These are phyloP conservation scores for Heliothis subflexa DNA, from an alignment of 1,140 invertebrate species.

Conservation along the genomic window DNA sequence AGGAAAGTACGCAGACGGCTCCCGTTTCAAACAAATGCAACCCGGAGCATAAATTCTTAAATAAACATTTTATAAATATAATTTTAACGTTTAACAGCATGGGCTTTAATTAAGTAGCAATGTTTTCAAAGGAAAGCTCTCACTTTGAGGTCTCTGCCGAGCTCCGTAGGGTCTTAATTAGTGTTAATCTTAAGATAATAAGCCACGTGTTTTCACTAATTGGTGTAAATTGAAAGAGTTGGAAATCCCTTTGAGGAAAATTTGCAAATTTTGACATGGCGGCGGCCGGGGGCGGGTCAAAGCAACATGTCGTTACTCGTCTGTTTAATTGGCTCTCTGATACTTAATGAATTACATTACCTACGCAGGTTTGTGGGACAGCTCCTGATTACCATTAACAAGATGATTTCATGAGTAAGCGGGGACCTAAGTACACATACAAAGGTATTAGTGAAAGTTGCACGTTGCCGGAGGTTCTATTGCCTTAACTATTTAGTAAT, in stretches of 20 bases:
- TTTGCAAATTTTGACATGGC: conserved; percentile 51
- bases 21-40: conserved; percentile 23
- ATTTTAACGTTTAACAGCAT: conserved; percentile 52
- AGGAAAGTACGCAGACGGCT: neutral
- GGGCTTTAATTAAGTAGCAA: conserved; percentile 74
- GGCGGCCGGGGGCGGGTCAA: neutral
- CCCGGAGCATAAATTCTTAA: conserved; percentile 48
- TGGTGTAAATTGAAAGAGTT: conserved; percentile 74
- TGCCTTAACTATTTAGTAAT: neutral
- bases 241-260: conserved; percentile 55
- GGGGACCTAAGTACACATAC: neutral
- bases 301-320: conserved; percentile 36
- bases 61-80: conserved; percentile 55
- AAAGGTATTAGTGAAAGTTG: neutral
- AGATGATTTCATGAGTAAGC: neutral
- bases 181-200: conserved; percentile 81
- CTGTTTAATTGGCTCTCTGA: conserved; percentile 37
- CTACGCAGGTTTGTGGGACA: conserved; percentile 19
- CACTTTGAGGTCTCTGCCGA: conserved; percentile 67
- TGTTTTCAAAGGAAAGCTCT: conserved; percentile 74
- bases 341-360: conserved; percentile 38
- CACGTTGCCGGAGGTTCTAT: too few species aligned
- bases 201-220: conserved; percentile 77
- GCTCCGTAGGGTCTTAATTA: conserved; percentile 74
- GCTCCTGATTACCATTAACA: conserved; percentile 7